Conservation (phyloP, 2,113 vertebrate species). For the Chloebia gouldiae region DNA sequence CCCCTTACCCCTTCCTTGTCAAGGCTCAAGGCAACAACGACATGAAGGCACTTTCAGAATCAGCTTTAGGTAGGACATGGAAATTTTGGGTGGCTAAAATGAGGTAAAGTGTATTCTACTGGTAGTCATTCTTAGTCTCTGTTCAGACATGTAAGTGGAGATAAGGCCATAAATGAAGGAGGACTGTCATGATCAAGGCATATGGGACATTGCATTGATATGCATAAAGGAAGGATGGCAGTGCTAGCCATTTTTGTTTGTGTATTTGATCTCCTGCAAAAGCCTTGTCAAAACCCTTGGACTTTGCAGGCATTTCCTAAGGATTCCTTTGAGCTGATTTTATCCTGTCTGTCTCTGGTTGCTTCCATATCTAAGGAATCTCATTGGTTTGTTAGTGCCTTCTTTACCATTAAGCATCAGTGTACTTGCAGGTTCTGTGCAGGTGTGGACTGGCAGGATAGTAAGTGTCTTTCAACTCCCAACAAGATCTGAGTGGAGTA, state of each 20-base stretch:
- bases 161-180: neutral
- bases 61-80: neutral
- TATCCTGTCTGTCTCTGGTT: neutral
- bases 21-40: neutral
- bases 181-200: neutral
- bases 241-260: neutral
- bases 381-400: neutral
- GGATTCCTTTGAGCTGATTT: neutral
- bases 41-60: neutral
- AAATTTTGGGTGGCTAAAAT: neutral
- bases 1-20: neutral
- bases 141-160: neutral
- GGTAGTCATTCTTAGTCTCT: neutral
- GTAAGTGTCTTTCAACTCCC: neutral
- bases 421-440: neutral
- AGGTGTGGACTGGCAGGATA: neutral
- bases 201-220: neutral
- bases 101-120: neutral
- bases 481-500: neutral
- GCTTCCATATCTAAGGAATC: neutral
- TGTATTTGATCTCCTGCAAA: neutral
- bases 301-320: neutral
- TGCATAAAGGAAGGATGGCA: neutral
- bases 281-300: neutral
- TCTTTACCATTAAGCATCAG: rapidly evolving